A percentile compares a stretch with the other conserved stretches of the same genome.
phyloP scores from a whole-genome alignment of 2,113 vertebrate genomes.

The Natator depressus region DNA sequence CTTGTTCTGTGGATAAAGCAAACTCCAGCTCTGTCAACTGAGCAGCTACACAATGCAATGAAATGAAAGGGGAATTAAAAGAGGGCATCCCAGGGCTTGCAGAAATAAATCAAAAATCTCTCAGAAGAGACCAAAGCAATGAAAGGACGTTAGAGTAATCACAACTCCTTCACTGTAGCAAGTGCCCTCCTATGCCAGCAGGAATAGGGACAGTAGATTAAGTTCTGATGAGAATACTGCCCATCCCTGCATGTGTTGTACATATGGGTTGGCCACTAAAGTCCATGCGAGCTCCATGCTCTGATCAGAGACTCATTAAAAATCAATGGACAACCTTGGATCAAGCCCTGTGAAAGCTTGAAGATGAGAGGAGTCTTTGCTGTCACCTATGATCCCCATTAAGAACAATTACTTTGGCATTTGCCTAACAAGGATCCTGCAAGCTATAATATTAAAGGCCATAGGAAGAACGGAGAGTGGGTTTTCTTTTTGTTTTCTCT shows the following conservation, averaged over 20 bases:
- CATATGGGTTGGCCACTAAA: too few relatives aligned
- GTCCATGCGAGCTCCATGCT: rapidly evolving
- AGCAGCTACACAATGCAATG: not conserved
- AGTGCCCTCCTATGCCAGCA: not conserved
- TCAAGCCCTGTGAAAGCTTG: not conserved
- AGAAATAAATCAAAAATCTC: not conserved
- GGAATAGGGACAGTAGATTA: not conserved
- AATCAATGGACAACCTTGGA: not conserved
- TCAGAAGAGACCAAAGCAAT: not conserved
- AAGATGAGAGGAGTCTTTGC: not conserved
- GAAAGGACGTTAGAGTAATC: not conserved
- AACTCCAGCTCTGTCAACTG: not conserved
- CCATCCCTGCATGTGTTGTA: not conserved
- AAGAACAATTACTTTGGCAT: not conserved
- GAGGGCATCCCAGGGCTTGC: not conserved
- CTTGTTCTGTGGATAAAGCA: slow-evolving; percentile 26
- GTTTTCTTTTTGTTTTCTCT: not conserved
- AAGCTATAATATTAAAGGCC: not conserved
- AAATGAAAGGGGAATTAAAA: not conserved
- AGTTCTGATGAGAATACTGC: not conserved
- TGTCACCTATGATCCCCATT: not conserved
- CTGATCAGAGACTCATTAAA: not conserved
- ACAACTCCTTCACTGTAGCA: not conserved
- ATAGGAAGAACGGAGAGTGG: not conserved
- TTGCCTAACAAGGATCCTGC: not conserved